Evolutionary conservation across 2,113 vertebrate species (phyloP).

Genomic region (Haemorhous mexicanus): DNA sequence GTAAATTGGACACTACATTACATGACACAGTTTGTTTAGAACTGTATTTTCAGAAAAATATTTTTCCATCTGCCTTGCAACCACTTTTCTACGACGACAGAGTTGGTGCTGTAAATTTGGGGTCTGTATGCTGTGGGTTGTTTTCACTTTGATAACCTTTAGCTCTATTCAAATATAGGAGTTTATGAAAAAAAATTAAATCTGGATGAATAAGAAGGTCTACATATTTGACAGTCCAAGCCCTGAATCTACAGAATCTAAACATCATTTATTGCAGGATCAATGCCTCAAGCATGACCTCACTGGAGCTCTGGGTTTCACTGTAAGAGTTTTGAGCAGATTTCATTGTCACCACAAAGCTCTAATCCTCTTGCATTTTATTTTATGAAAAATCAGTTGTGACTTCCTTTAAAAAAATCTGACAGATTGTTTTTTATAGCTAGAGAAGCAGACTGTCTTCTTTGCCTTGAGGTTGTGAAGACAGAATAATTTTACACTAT

Average conservation of each 20-base stretch:
- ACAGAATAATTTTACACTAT: conserved; percentile 58
- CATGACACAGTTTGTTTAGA: neutral
- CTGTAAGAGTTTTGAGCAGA: neutral
- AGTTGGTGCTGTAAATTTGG: neutral
- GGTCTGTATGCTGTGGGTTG: neutral
- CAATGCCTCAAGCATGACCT: neutral
- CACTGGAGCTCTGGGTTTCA: neutral
- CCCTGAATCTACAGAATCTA: neutral
- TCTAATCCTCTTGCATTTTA: conserved; percentile 44
- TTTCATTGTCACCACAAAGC: conserved; percentile 34
- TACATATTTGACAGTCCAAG: neutral
- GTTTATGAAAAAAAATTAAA: neutral
- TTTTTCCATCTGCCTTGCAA: neutral
- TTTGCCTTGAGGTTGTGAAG: conserved; percentile 64
- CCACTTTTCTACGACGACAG: neutral
- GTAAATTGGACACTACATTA: neutral
- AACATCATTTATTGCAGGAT: neutral
- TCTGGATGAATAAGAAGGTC: neutral
- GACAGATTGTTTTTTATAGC: conserved; percentile 59
- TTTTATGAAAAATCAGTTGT: conserved; percentile 43
- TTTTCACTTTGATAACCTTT: neutral
- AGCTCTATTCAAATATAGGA: neutral
- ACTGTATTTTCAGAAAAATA: neutral
- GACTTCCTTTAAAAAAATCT: conserved; percentile 43
- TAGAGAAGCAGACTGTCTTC: conserved; percentile 50